Evolutionary conservation across 2,113 vertebrate species (phyloP).

Genomic region (Ciconia stormi): DNA sequence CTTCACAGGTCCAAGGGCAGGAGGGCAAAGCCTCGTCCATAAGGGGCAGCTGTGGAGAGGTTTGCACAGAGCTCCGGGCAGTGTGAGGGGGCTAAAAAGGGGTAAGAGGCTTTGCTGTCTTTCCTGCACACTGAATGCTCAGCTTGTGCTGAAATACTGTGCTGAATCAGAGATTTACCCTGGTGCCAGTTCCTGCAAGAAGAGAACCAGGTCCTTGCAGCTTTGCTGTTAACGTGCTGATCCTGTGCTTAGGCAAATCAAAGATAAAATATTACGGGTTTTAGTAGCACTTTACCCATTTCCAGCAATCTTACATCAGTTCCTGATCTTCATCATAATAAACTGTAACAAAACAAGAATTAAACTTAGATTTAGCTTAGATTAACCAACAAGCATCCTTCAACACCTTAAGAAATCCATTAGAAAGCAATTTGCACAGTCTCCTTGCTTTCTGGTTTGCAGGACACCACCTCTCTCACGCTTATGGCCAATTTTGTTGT

Average conservation of each 20-base stretch:
- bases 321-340: background rate
- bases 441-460: background rate
- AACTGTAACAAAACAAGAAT: background rate
- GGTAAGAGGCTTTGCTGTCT: background rate
- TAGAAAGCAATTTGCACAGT: background rate
- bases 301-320: background rate
- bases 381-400: background rate
- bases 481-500: background rate
- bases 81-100: accelerated
- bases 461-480: background rate
- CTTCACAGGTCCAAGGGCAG: background rate
- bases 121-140: background rate
- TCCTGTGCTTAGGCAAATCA: background rate
- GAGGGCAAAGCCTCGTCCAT: background rate
- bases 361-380: background rate
- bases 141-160: background rate
- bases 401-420: background rate
- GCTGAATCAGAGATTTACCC: background rate
- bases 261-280: background rate
- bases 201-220: background rate
- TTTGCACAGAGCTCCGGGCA: background rate
- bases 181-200: background rate
- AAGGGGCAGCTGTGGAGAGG: background rate
- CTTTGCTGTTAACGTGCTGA: background rate
- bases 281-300: background rate